phyloP scores from a whole-genome alignment of 2,888 invertebrate genomes.

The Drosophila nigricruria region DNA sequence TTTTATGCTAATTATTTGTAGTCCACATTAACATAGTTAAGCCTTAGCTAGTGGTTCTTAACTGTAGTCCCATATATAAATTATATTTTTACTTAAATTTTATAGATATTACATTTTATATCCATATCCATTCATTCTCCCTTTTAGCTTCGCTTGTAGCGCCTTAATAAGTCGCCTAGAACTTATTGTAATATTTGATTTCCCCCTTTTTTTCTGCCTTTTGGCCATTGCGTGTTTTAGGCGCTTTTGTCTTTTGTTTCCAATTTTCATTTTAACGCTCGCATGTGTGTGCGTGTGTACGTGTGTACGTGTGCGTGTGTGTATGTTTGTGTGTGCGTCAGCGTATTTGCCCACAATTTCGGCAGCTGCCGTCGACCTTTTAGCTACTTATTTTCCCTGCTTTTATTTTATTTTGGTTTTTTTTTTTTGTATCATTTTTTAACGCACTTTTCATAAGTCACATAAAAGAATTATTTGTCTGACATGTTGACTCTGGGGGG shows the following conservation, averaged over 20 bases:
- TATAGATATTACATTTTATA: no score
- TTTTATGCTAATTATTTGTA: no score
- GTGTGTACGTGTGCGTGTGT: neutral
- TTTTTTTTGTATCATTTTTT: conserved; percentile 10
- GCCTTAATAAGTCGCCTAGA: conserved; percentile 19
- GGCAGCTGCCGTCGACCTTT: conserved; percentile 36
- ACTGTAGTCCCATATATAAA: no score
- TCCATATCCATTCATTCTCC: no score
- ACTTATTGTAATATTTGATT: neutral
- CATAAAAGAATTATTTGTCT: conserved; percentile 73
- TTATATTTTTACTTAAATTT: no score
- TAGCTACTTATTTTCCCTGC: conserved; percentile 15
- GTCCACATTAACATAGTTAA: no score
- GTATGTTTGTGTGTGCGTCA: conserved; percentile 34
- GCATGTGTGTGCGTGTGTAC: conserved; percentile 2
- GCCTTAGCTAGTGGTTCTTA: no score
- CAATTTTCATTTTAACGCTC: conserved; percentile 58
- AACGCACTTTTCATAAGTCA: conserved; percentile 64
- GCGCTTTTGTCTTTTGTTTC: conserved; percentile 66
- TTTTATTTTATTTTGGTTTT: neutral
- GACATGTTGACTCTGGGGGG: conserved; percentile 59
- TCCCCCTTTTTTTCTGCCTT: conserved; percentile 9
- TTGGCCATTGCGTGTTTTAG: conserved; percentile 69
- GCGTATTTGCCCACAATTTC: conserved; percentile 43
- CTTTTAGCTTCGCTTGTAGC: neutral